Percentiles rank a stretch among this genome's conserved stretches.
These are phyloP conservation scores for Haplotaxodon microlepis DNA, from an alignment of 2,113 vertebrate genomes.

Conservation along the genomic window DNA sequence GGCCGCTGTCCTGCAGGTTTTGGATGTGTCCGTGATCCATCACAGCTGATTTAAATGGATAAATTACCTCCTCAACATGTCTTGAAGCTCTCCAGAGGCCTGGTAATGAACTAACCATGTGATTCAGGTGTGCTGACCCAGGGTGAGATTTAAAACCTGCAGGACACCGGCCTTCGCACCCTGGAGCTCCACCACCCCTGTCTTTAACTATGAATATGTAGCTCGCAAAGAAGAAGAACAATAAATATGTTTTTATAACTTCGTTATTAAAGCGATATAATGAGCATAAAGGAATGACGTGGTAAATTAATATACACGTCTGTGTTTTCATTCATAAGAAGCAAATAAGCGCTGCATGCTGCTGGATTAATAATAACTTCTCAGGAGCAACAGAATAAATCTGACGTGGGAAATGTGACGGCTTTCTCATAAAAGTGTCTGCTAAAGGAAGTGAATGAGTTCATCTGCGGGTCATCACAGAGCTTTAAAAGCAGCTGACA, in stretches of 20 bases:
- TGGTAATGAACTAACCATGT: not conserved
- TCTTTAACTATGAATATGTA: not conserved
- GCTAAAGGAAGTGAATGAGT: not conserved
- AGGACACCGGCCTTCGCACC: accelerated
- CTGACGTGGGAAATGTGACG: not conserved
- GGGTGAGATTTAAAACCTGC: accelerated
- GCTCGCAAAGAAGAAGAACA: not conserved
- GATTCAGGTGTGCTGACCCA: not conserved
- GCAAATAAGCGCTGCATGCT: not conserved
- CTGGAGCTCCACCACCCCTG: not conserved
- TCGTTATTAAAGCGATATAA: not conserved
- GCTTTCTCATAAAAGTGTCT: not conserved
- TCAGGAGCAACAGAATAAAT: not conserved
- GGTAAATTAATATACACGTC: not conserved
- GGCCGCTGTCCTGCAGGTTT: accelerated
- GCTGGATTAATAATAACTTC: not conserved
- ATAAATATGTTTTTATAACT: not conserved
- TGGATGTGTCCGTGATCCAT: accelerated
- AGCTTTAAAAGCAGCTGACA: not conserved
- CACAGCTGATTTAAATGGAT: not conserved
- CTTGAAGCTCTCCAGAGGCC: accelerated
- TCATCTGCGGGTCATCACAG: not conserved
- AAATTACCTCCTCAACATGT: accelerated
- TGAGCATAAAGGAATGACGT: not conserved
- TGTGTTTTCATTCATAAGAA: not conserved